A percentile compares a stretch with the other conserved stretches of the same genome.
phyloP scores from a whole-genome alignment of 2,888 invertebrate species.

The Rhodophaea formosa region DNA sequence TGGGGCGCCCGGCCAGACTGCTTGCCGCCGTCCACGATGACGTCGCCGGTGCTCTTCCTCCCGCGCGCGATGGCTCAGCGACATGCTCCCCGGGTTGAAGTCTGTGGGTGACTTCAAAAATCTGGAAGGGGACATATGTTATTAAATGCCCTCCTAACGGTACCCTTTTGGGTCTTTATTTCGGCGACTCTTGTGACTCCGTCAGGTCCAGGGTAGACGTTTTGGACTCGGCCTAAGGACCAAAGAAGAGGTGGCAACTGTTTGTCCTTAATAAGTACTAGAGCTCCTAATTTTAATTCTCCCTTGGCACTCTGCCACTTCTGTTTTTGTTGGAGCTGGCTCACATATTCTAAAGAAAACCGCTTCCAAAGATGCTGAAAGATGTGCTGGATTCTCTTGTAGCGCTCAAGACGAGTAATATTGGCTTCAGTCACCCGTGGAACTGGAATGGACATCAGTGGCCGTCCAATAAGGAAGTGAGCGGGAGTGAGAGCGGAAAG shows the following conservation, averaged over 20 bases:
- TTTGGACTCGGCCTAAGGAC: background rate
- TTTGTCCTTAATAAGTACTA: background rate
- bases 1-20: too few relatives aligned
- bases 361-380: background rate
- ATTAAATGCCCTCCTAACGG: background rate
- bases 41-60: too few relatives aligned
- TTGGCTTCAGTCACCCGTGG: background rate
- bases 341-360: too few relatives aligned
- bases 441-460: background rate
- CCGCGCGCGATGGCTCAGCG: too few relatives aligned
- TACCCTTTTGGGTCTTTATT: background rate
- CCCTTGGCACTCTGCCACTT: too few relatives aligned
- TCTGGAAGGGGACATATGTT: background rate
- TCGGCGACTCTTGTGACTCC: background rate
- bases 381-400: background rate
- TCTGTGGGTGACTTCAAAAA: background rate
- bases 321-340: too few relatives aligned
- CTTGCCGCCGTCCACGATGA: too few relatives aligned
- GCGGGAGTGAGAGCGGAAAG: background rate
- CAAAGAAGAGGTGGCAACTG: background rate
- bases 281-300: background rate
- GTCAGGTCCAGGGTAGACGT: background rate
- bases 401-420: background rate
- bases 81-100: too few relatives aligned
- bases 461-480: background rate